Evolutionary conservation across 2,888 invertebrate genomes (phyloP).

Genomic region (Tanypteryx hageni): DNA sequence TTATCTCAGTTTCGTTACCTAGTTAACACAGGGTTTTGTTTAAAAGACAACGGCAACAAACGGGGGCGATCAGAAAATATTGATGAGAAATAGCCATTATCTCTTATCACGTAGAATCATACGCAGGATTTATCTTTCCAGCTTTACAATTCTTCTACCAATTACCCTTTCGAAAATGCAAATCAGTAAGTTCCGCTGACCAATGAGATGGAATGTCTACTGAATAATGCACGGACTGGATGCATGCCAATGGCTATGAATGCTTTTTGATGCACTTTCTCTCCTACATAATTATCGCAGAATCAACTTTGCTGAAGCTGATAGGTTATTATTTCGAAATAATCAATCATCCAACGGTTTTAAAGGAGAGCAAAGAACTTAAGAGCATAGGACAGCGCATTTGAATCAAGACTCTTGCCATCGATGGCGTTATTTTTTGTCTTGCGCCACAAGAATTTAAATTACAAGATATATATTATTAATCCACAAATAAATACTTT

Average conservation of each 20-base stretch:
- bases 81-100: not conserved
- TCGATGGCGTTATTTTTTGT: no score
- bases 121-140: not conserved
- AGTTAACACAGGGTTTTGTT: no score
- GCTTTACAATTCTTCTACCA: conserved; percentile 9
- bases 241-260: not conserved
- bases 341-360: not conserved
- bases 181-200: conserved; percentile 18
- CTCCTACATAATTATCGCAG: conserved; percentile 40
- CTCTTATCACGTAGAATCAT: not conserved
- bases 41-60: no score
- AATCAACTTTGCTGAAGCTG: conserved; percentile 12
- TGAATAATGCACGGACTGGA: conserved; percentile 20
- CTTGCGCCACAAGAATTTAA: no score
- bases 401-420: no score
- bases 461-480: no score
- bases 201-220: conserved; percentile 25
- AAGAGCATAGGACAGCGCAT: no score
- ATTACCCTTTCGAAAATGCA: conserved; percentile 43
- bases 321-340: conserved; percentile 20
- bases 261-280: conserved; percentile 8
- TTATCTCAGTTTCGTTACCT: no score
- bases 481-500: no score
- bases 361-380: not conserved
- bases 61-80: not conserved